Conservation (phyloP, 2,888 invertebrate genomes). For the Eupithecia tripunctaria region DNA sequence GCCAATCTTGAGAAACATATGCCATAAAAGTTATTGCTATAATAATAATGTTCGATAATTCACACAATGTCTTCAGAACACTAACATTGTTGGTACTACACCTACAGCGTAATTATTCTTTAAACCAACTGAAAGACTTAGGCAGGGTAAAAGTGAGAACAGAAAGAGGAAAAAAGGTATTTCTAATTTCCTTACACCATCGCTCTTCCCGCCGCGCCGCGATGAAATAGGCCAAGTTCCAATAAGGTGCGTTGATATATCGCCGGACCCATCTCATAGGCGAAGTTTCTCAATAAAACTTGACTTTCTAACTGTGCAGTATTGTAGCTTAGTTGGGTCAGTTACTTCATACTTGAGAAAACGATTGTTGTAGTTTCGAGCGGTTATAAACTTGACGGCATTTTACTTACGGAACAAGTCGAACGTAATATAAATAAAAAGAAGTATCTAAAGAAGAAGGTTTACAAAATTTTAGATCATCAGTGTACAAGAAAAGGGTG, state of each 20-base stretch:
- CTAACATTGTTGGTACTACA: too few relatives aligned
- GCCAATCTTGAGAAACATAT: neutral
- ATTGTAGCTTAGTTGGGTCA: conserved; percentile 23
- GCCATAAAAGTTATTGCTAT: too few relatives aligned
- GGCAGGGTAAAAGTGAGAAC: neutral
- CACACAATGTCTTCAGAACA: too few relatives aligned
- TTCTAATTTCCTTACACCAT: conserved; percentile 40
- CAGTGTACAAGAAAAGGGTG: too few relatives aligned
- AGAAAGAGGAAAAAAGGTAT: conserved; percentile 11
- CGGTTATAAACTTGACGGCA: neutral
- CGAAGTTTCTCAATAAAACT: conserved; percentile 48
- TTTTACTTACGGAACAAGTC: neutral
- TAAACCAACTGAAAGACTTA: neutral
- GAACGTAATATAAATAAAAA: too few relatives aligned
- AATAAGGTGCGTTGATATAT: conserved; percentile 50
- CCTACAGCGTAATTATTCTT: too few relatives aligned
- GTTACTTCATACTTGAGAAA: conserved; percentile 7
- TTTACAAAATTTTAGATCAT: too few relatives aligned
- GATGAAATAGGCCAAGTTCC: conserved; percentile 43
- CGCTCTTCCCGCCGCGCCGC: conserved; percentile 29
- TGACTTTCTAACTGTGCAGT: conserved; percentile 40
- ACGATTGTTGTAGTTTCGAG: neutral
- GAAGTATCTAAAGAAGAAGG: too few relatives aligned
- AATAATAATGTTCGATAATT: too few relatives aligned
- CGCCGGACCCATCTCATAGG: conserved; percentile 44